A percentile compares a stretch with the other conserved stretches of the same genome.
Conservation (phyloP, 2,797 vertebrate genomes). For the Acanthopagrus latus region DNA sequence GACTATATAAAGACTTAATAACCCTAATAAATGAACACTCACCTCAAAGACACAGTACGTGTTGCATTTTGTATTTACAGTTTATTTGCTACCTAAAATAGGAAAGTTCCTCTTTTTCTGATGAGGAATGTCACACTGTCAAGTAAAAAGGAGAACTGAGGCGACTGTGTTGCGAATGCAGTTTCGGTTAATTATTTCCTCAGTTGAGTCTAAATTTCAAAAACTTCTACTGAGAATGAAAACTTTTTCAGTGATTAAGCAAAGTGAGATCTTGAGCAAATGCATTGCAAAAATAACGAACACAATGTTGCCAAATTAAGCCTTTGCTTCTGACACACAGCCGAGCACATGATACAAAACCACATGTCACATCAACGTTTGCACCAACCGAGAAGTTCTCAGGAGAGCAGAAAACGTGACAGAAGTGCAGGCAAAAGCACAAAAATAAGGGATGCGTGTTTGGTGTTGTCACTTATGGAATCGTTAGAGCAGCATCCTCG, state of each 20-base stretch:
- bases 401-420: background rate
- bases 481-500: background rate
- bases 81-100: background rate
- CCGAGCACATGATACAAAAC: constrained; percentile 1
- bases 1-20: background rate
- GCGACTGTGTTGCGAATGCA: background rate
- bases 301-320: background rate
- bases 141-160: constrained; percentile 2
- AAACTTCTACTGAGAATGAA: background rate
- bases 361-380: background rate
- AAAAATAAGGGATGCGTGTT: background rate
- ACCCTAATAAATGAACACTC: background rate
- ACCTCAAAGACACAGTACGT: background rate
- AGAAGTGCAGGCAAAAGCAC: background rate
- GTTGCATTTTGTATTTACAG: background rate
- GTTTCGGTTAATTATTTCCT: background rate
- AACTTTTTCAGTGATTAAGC: background rate
- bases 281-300: background rate
- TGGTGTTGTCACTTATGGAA: background rate
- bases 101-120: background rate
- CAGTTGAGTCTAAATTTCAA: background rate
- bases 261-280: background rate
- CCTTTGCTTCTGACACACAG: background rate
- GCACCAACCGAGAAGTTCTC: background rate
- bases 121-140: background rate